Conservation (phyloP, 2,113 vertebrate species). For the Xiphias gladius region DNA sequence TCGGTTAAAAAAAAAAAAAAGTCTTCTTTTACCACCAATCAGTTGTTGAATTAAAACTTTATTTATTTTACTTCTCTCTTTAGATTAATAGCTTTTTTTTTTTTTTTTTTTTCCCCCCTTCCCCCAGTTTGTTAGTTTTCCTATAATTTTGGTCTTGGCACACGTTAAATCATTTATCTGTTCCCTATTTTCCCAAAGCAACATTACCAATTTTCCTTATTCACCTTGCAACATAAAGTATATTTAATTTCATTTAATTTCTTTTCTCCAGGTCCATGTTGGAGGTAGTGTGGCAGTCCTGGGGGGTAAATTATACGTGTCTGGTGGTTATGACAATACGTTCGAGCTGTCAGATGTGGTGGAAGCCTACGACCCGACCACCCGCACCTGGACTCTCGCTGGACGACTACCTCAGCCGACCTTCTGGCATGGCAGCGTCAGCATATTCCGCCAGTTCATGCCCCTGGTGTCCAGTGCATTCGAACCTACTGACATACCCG, state of each 20-base stretch:
- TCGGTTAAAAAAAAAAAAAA: too few relatives aligned
- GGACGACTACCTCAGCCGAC: conserved; percentile 94
- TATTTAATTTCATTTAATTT: background rate
- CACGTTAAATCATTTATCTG: too few relatives aligned
- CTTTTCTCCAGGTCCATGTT: conserved; percentile 89
- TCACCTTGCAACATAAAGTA: background rate
- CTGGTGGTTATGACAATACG: conserved; percentile 95
- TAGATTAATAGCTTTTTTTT: too few relatives aligned
- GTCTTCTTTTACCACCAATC: too few relatives aligned
- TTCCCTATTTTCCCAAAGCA: too few relatives aligned
- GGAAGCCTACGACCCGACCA: conserved; percentile 90
- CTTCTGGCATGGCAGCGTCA: conserved; percentile 99
- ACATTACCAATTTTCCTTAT: too few relatives aligned
- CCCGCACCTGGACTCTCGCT: conserved; percentile 85
- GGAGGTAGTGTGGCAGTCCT: conserved; percentile 94
- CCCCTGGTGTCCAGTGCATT: conserved; percentile 87
- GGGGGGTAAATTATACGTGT: conserved; percentile 94
- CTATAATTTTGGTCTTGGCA: too few relatives aligned
- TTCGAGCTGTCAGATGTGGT: conserved; percentile 96
- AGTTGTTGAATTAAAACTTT: too few relatives aligned
- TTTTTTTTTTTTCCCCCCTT: too few relatives aligned
- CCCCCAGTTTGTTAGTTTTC: too few relatives aligned
- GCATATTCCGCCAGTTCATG: conserved; percentile 99
- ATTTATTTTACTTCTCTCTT: too few relatives aligned
- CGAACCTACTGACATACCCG: conserved; percentile 81